Percentiles rank a stretch among this genome's conserved stretches.
These are phyloP conservation scores for Amblyjoppa fuscipennis DNA, from an alignment of 2,888 invertebrate species.

Conservation along the genomic window DNA sequence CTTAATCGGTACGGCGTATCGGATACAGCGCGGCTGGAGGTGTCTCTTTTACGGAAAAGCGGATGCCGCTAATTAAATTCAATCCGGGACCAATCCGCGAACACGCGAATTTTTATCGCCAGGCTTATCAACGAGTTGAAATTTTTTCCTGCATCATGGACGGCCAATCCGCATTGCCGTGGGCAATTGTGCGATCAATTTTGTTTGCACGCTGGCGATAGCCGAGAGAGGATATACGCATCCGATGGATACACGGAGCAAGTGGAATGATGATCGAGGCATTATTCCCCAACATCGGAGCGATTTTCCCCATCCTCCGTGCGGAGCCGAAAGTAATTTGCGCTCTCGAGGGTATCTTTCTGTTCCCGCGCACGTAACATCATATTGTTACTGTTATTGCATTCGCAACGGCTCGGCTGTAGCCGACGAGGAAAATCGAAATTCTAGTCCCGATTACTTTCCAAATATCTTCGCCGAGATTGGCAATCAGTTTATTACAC, in stretches of 20 bases:
- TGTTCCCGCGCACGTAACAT: neutral
- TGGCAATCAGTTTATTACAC: neutral
- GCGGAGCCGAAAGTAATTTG: slow-evolving; percentile 25
- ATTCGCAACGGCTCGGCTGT: slow-evolving; percentile 5
- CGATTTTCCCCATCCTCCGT: neutral
- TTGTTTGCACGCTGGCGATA: neutral
- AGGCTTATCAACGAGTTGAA: neutral
- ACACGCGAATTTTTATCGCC: neutral
- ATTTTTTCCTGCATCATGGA: neutral
- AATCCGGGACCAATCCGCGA: neutral
- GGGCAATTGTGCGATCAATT: neutral
- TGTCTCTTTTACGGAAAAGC: neutral
- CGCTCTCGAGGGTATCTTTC: neutral
- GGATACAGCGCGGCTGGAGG: neutral
- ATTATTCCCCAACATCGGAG: neutral
- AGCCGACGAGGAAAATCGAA: slow-evolving; percentile 37
- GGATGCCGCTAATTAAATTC: neutral
- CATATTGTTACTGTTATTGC: slow-evolving; percentile 43
- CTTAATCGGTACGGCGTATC: neutral
- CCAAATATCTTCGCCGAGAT: neutral
- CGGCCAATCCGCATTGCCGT: neutral
- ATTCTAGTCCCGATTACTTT: neutral
- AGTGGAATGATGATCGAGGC: neutral
- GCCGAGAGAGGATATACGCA: neutral
- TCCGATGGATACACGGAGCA: neutral